Conservation (phyloP, 2,113 vertebrate species). For the Pan troglodytes region NHGRI_mPanTro3-v2.1_pri NC_072398.2:227149001-227149500, state of each 20-base stretch:
- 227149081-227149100: neutral
- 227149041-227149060: neutral
- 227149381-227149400: constrained; percentile 46
- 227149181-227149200: neutral
- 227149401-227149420: constrained; percentile 34
- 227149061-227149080: neutral
- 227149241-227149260: constrained; percentile 52
- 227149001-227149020: neutral
- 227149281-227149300: neutral
- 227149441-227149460: neutral
- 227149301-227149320: constrained; percentile 38
- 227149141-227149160: neutral
- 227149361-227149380: constrained; percentile 33
- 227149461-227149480: neutral
- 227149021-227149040: neutral
- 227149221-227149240: constrained; percentile 69
- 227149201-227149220: constrained; percentile 51
- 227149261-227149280: constrained; percentile 68
- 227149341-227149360: neutral
- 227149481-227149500: neutral
- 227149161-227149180: neutral
- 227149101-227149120: neutral
- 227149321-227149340: constrained; percentile 47
- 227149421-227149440: neutral
- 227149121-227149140: constrained; percentile 30